Evolutionary conservation across 2,888 invertebrate genomes (phyloP).

Genomic region (Plusia festucae): DNA sequence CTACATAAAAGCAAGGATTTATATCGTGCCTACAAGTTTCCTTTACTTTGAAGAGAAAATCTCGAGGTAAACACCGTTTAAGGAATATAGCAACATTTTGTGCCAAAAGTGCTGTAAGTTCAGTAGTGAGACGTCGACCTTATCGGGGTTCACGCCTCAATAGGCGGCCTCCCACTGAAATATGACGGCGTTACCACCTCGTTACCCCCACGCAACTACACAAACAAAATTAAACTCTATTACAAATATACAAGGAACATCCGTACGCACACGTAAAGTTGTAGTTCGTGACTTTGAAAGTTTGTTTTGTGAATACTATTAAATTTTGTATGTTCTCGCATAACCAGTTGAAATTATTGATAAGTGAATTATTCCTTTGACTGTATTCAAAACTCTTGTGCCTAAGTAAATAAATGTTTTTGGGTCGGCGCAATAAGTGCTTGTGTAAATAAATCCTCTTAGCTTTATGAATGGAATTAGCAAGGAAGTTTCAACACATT

Average conservation of each 20-base stretch:
- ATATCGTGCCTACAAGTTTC: background rate
- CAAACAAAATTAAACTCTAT: constrained; percentile 34
- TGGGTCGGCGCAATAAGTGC: background rate
- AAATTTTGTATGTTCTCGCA: constrained; percentile 33
- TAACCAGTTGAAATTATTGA: constrained; percentile 45
- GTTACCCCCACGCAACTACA: constrained; percentile 11
- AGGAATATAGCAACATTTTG: constrained; percentile 30
- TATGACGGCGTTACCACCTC: constrained; percentile 55
- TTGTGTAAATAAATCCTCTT: background rate
- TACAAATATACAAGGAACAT: constrained; percentile 13
- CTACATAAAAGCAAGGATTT: background rate
- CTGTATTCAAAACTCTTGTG: constrained; percentile 6
- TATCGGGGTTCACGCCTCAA: constrained; percentile 67
- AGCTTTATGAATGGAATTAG: background rate
- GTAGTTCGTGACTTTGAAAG: constrained; percentile 42
- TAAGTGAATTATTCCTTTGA: constrained; percentile 34
- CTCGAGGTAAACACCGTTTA: constrained; percentile 27
- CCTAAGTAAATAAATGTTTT: background rate
- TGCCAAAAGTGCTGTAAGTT: constrained; percentile 46
- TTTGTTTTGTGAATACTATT: constrained; percentile 52
- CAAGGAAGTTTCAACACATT: background rate
- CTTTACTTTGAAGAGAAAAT: constrained; percentile 24
- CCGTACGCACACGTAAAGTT: constrained; percentile 10
- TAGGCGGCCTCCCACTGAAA: constrained; percentile 57
- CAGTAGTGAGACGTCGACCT: constrained; percentile 52